Base-by-base conservation (phyloP, 2,113 vertebrate species). In the Uropsilus gracilis region DNA sequence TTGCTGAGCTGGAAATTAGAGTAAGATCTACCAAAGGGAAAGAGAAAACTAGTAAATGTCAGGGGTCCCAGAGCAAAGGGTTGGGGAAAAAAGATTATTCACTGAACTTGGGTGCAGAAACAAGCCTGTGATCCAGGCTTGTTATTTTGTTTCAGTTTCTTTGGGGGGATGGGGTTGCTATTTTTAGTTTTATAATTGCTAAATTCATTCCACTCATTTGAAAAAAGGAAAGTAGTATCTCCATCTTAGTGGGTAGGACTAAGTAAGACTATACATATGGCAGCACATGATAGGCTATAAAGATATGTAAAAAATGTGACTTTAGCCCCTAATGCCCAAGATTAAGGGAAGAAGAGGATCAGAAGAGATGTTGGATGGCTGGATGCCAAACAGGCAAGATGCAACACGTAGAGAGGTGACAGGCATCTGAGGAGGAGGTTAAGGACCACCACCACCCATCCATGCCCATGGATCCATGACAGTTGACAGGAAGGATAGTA, bases 151-250 rank as follows among this genome's bases (percentile, higher is more conserved):
- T 53, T 59, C 32, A 53, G 5, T 18, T 83, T 73, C 53, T 64
- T 37, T 17, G 20, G 34, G 20, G 11, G 61, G 5, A 6, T 5
- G 64, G 28, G 66, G 7, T 37, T 69, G 34, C 16, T 80, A 53
- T 28, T 11, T 59, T 96, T 50, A 48, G 6, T 82, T 92, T 77
- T 53, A n/a, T 76, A 91, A 80, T 82, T 32, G 92, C 59, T 76
- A 46, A 93, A 72, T 32, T 81, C 64, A 90, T 72, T 95, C 61
- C 46, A 84, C 55, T 53, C n/a, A 34, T 89, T 39, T 88, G 84
- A 84, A 94, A 88, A 87, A 71, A 16, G n/a, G 66, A 66, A 85
- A 82, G 39, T 17, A 53, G 20, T 57, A 18, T 61, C 77, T 77
- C 82, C 13, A 48, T 12, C 10, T 77, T 68, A 30, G 28, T 39